phyloP scores from a whole-genome alignment of 2,888 invertebrate genomes.

The Caenorhabditis afra region DNA sequence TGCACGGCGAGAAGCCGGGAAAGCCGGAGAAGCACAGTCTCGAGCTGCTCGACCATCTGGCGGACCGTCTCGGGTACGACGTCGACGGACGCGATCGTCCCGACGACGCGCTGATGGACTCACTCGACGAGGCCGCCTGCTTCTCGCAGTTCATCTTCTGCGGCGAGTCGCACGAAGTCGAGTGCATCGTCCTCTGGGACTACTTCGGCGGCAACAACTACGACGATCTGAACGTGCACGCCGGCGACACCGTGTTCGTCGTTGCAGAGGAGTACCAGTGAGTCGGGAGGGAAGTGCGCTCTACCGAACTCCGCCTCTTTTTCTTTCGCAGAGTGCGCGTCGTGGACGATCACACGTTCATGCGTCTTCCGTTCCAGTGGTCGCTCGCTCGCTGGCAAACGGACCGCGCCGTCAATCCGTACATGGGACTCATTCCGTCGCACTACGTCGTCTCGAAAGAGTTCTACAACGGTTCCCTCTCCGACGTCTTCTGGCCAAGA shows the following conservation, averaged over 20 bases:
- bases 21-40: neutral
- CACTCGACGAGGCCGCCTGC: conserved; percentile 36
- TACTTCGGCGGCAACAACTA: conserved; percentile 63
- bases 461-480: conserved; percentile 55
- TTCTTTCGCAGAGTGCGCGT: conserved; percentile 40
- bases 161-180: conserved; percentile 47
- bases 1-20: neutral
- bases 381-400: conserved; percentile 58
- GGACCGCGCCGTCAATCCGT: conserved; percentile 45
- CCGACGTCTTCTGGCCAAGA: no score
- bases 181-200: conserved; percentile 66
- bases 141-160: conserved; percentile 40
- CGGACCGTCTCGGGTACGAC: conserved; percentile 36
- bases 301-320: neutral
- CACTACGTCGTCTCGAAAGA: conserved; percentile 63
- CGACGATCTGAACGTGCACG: conserved; percentile 62
- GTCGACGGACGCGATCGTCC: conserved; percentile 40
- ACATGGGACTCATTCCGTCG: conserved; percentile 62
- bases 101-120: conserved; percentile 28
- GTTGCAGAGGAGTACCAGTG: conserved; percentile 71
- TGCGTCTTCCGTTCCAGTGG: conserved; percentile 63
- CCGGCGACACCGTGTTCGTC: conserved; percentile 57
- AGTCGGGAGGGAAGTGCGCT: neutral
- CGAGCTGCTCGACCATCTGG: conserved; percentile 7
- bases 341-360: conserved; percentile 17